phyloP scores from a whole-genome alignment of 2,113 vertebrate species.

The Leptosomus discolor region DNA sequence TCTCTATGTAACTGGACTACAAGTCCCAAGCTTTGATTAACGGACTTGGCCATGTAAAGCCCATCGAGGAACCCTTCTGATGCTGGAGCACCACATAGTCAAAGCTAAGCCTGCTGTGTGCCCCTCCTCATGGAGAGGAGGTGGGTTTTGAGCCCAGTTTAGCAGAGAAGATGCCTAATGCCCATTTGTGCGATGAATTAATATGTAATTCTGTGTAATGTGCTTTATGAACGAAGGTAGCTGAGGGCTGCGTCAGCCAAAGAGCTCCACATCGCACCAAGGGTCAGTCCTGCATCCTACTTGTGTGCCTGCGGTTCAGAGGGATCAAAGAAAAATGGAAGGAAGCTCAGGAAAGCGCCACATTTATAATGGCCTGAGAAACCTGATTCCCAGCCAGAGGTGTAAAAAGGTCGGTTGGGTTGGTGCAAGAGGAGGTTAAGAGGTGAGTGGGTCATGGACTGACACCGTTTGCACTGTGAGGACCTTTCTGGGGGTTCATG shows the following conservation, averaged over 20 bases:
- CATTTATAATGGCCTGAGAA: background rate
- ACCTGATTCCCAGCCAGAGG: background rate
- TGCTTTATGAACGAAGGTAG: background rate
- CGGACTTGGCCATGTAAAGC: background rate
- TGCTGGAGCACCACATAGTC: background rate
- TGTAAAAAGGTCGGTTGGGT: accelerated
- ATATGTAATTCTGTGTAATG: too few species aligned
- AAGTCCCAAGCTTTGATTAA: background rate
- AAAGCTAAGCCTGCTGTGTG: background rate
- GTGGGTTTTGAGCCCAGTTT: background rate
- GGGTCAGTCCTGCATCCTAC: background rate
- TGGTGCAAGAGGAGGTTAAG: background rate
- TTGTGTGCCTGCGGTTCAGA: accelerated
- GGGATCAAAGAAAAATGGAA: background rate
- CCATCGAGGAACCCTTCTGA: background rate
- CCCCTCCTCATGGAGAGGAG: background rate
- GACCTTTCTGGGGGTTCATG: background rate
- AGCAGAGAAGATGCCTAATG: background rate
- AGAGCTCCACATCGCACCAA: background rate
- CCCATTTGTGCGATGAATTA: background rate
- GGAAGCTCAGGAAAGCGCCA: background rate
- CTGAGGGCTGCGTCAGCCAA: background rate
- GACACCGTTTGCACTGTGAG: background rate
- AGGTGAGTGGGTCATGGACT: background rate
- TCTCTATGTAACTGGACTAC: background rate